Evolutionary conservation across 30 jellyfish, hydroid and myxozoan species (phyloP), one percentile per base, ranked within the genome.

Genomic region (Sanderia malayensis): DNA sequence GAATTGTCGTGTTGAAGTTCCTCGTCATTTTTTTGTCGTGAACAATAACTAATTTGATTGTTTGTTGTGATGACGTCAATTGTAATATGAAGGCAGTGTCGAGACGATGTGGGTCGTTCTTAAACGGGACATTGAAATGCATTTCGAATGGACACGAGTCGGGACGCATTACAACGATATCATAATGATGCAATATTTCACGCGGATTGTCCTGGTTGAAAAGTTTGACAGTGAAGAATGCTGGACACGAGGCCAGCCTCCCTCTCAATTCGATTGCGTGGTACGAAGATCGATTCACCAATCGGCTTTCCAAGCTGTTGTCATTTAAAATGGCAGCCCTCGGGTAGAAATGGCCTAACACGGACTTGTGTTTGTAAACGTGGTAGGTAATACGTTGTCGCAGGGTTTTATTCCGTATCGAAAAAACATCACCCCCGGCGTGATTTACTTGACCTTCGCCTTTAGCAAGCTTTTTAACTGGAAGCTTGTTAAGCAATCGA

Each of bases 211-310:
- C 89, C 41, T 49, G 82, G 19, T 78, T 82, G 24, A 61, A 78
- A 25, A 78, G 30, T 44, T 66, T 78, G 46, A 69, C 89, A 11
- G 89, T 24, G 19, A 78, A 44, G 34, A 77, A 64, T 26, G 76
- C 89, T 28, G 89, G 89, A 53, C 89, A 78, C 34, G 89, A 64
- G 0, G 33, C 62, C 15, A 78, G 71, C 18, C 31, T 25, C 15
- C 89, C 89, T 65, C 30, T 61, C 11, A 67, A 75, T 1, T 44
- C 63, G 3, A 65, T 44, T 11, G 71, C 44, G 81, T 79, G 65
- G 45, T 64, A 34, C 8, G 89, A 64, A 4, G 81, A 45, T 33
- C 34, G 64, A 66, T 78, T 78, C 11, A 64, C 2, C 9, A 78
- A 77, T 15, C 76, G 27, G 81, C 75, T 52, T 10, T 29, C 8